phyloP scores from a whole-genome alignment of 2,797 vertebrate species.

The Crenichthys baileyi region DNA sequence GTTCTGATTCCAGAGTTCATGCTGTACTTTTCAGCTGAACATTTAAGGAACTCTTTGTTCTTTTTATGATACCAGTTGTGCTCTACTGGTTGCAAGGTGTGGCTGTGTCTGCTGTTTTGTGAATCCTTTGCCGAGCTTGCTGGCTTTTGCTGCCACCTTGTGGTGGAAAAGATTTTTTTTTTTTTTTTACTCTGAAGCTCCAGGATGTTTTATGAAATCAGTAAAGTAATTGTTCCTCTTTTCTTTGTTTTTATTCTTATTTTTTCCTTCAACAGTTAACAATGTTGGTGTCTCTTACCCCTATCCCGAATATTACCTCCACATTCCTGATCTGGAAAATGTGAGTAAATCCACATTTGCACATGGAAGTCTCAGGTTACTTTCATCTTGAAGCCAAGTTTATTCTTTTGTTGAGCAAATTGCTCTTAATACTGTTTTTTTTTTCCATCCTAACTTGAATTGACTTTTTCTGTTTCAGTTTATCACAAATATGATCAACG shows the following conservation, averaged over 20 bases:
- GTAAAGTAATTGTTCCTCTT: neutral
- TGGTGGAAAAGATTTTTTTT: constrained; percentile 20
- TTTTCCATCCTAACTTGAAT: neutral
- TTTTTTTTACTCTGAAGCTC: neutral
- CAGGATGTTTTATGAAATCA: constrained; percentile 2
- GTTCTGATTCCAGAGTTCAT: constrained; percentile 2
- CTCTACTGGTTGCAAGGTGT: constrained; percentile 63
- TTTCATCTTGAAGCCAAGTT: neutral
- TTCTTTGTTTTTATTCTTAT: neutral
- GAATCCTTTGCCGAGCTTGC: constrained; percentile 7
- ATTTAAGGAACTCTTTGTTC: constrained; percentile 58
- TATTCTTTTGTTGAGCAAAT: neutral
- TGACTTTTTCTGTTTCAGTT: constrained; percentile 75
- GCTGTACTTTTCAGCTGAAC: constrained; percentile 25
- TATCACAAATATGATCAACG: constrained; percentile 88
- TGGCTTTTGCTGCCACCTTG: constrained; percentile 68
- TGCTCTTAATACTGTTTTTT: neutral
- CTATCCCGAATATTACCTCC: constrained; percentile 92
- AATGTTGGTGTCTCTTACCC: constrained; percentile 91
- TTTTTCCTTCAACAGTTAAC: constrained; percentile 85
- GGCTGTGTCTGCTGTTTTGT: constrained; percentile 34
- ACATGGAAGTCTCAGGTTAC: neutral
- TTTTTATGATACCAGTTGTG: constrained; percentile 43
- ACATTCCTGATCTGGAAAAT: constrained; percentile 89
- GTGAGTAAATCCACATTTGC: constrained; percentile 78